phyloP scores from a whole-genome alignment of 2,797 vertebrate genomes.

The Decapterus maruadsi region DNA sequence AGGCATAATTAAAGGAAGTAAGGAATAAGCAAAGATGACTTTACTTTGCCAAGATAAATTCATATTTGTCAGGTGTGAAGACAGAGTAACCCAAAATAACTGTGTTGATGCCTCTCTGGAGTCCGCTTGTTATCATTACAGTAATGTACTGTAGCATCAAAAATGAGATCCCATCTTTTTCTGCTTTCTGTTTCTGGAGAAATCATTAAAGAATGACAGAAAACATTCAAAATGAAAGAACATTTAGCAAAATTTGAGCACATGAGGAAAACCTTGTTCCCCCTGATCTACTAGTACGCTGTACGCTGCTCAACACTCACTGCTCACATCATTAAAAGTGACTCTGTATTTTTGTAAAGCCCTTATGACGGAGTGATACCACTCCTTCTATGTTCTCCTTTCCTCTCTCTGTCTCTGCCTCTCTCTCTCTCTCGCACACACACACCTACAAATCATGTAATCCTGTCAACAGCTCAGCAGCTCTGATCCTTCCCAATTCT shows the following conservation, averaged over 20 bases:
- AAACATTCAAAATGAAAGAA: slow-evolving; percentile 6
- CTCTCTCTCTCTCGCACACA: neutral
- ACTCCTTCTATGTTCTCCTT: slow-evolving; percentile 10
- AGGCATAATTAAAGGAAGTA: neutral
- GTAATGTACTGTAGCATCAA: neutral
- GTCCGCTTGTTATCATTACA: neutral
- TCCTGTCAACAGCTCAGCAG: slow-evolving; percentile 62
- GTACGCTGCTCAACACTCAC: neutral
- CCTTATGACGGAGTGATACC: slow-evolving; percentile 13
- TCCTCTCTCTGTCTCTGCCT: no score
- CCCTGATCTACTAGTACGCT: slow-evolving; percentile 9
- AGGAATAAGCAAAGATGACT: neutral
- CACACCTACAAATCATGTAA: slow-evolving; percentile 58
- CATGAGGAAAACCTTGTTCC: neutral
- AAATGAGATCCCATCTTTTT: neutral
- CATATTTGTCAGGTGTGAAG: neutral
- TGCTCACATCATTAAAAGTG: slow-evolving; percentile 15
- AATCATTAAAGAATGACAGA: slow-evolving; percentile 2
- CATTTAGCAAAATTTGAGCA: slow-evolving; percentile 27
- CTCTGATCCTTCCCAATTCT: slow-evolving; percentile 57
- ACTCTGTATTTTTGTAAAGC: slow-evolving; percentile 9
- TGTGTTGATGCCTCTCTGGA: neutral
- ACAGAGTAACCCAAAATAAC: neutral
- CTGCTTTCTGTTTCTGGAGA: slow-evolving; percentile 5
- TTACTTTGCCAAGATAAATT: neutral